phyloP scores from a whole-genome alignment of 2,888 invertebrate species.

The Melipona beecheii region DNA sequence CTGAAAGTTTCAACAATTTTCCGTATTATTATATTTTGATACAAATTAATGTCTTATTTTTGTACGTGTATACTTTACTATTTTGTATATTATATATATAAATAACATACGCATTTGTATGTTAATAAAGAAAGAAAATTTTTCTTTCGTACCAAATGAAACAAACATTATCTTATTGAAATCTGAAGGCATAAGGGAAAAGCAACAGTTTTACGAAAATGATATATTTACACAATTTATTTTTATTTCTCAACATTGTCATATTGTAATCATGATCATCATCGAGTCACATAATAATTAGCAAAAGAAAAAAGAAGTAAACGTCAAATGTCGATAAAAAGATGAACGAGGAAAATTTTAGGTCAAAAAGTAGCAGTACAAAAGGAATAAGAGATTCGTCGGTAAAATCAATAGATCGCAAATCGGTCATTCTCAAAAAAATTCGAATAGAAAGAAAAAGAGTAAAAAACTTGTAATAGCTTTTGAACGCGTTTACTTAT shows the following conservation, averaged over 20 bases:
- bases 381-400: slow-evolving; percentile 58
- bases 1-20: background rate
- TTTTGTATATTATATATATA: background rate
- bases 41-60: background rate
- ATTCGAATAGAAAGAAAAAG: slow-evolving; percentile 1
- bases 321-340: slow-evolving; percentile 64
- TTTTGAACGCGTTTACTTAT: slow-evolving; percentile 11
- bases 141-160: background rate
- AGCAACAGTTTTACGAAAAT: slow-evolving; percentile 63
- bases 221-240: slow-evolving; percentile 83
- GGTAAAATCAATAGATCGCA: slow-evolving; percentile 51
- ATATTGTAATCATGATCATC: slow-evolving; percentile 78
- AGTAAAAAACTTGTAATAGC: slow-evolving; percentile 26
- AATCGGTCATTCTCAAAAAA: slow-evolving; percentile 47
- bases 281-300: slow-evolving; percentile 78
- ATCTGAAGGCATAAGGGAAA: slow-evolving; percentile 37
- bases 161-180: background rate
- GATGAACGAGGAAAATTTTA: slow-evolving; percentile 42
- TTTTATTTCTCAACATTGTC: slow-evolving; percentile 83
- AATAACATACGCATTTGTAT: background rate
- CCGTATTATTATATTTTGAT: background rate
- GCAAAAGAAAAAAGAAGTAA: slow-evolving; percentile 65
- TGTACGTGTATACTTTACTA: no score
- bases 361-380: slow-evolving; percentile 33
- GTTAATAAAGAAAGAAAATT: background rate